A percentile compares a stretch with the other conserved stretches of the same genome.
Conservation (phyloP, 2,888 invertebrate genomes). For the Metacarcinus magister region DNA sequence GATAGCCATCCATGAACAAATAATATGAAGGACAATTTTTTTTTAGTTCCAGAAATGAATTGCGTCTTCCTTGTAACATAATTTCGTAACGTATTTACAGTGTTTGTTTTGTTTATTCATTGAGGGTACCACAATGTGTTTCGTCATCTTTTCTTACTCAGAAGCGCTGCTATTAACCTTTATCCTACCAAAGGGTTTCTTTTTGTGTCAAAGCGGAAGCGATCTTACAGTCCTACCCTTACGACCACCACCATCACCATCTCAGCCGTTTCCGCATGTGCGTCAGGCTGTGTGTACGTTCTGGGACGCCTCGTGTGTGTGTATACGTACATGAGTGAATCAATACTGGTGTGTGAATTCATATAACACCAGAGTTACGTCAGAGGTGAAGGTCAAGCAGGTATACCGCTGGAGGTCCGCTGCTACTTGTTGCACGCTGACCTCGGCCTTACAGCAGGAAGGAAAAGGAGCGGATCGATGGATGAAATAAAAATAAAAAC, state of each 20-base stretch:
- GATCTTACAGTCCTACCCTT: neutral
- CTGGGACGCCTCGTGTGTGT: neutral
- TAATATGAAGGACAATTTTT: neutral
- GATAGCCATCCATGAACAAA: neutral
- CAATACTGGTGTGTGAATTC: neutral
- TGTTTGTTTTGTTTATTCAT: neutral
- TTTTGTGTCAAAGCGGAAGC: slow-evolving; percentile 17
- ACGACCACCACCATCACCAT: neutral
- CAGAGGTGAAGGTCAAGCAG: neutral
- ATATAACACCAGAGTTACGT: neutral
- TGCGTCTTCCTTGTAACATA: neutral
- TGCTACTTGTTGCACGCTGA: neutral
- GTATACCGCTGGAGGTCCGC: neutral
- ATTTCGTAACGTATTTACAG: neutral
- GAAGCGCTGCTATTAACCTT: neutral
- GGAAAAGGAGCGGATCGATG: slow-evolving; percentile 16
- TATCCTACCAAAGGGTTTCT: neutral
- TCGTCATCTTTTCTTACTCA: neutral
- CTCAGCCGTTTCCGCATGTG: neutral
- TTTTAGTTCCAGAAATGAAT: neutral
- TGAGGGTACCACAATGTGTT: neutral
- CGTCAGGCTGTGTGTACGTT: neutral
- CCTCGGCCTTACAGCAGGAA: slow-evolving; percentile 42
- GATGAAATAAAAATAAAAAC: slow-evolving; percentile 14
- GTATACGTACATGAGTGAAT: neutral